Conservation (phyloP, 1,140 invertebrate species). For the Hyles euphorbiae region DNA sequence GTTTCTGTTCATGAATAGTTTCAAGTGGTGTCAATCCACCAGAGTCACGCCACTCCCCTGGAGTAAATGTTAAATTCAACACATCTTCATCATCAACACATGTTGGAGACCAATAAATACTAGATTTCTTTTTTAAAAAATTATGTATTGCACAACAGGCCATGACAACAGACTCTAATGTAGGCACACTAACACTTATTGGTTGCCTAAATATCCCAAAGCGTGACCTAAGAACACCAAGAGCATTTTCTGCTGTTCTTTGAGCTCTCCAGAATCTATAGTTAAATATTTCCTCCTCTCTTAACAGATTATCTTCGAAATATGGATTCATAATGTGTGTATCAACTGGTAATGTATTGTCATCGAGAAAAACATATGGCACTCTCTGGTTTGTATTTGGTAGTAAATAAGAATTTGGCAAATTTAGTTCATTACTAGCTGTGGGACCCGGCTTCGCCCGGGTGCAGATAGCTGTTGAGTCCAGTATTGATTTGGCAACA, state of each 20-base stretch:
- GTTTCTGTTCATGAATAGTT: too few species aligned
- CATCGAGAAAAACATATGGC: conserved; percentile 17
- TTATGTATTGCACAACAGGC: too few species aligned
- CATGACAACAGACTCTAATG: too few species aligned
- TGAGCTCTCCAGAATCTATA: conserved; percentile 15
- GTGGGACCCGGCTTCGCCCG: too few species aligned
- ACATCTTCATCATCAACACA: too few species aligned
- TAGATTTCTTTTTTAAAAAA: too few species aligned
- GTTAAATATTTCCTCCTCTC: conserved; percentile 14
- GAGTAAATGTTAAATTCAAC: too few species aligned
- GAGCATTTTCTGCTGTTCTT: conserved; percentile 18
- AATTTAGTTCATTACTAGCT: not conserved
- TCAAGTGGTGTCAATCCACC: too few species aligned
- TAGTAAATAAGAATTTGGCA: conserved; percentile 7
- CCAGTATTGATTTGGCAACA: too few species aligned
- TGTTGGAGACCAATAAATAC: too few species aligned
- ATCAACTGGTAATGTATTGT: conserved; percentile 15
- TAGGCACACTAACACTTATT: not conserved
- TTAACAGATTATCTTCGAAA: conserved; percentile 6
- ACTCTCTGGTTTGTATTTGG: conserved; percentile 10
- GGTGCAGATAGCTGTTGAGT: too few species aligned
- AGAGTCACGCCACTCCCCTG: too few species aligned
- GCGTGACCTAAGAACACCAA: conserved; percentile 14
- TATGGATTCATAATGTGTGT: conserved; percentile 19
- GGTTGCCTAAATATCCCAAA: conserved; percentile 15